phyloP scores from a whole-genome alignment of 2,888 invertebrate species.

The Pachydiplax longipennis region DNA sequence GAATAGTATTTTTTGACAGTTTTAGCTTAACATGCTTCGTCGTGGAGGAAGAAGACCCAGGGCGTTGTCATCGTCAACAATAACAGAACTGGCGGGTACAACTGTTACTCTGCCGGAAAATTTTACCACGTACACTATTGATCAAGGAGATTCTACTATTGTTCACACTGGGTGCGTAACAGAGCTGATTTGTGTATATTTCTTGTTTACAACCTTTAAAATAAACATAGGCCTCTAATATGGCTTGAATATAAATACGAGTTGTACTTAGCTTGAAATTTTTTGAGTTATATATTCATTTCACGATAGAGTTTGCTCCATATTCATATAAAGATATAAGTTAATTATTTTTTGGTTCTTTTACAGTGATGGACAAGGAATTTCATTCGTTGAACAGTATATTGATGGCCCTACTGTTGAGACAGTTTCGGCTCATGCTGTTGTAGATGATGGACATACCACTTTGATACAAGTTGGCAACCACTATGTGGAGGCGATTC shows the following conservation, averaged over 20 bases:
- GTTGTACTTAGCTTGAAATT: background rate
- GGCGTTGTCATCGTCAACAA: constrained; percentile 18
- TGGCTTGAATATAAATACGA: background rate
- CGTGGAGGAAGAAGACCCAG: constrained; percentile 34
- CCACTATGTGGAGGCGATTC: constrained; percentile 12
- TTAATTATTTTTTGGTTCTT: too few relatives aligned
- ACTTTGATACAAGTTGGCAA: background rate
- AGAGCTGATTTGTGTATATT: background rate
- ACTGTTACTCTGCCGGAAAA: constrained; percentile 17
- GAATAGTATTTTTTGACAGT: background rate
- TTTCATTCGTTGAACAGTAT: constrained; percentile 17
- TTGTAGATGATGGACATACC: constrained; percentile 17
- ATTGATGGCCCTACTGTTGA: constrained; percentile 23
- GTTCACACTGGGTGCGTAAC: background rate
- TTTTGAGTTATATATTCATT: too few relatives aligned
- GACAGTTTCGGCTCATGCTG: constrained; percentile 16
- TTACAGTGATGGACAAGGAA: constrained; percentile 4
- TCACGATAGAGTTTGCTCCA: background rate
- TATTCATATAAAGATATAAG: too few relatives aligned
- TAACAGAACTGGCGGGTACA: constrained; percentile 6
- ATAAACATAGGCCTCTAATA: background rate
- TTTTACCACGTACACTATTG: constrained; percentile 23
- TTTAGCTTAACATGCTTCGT: constrained; percentile 1
- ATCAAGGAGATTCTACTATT: constrained; percentile 1
- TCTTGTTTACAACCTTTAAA: background rate